These are phyloP conservation scores for Ostrea denselamellosa DNA, from an alignment of 1,140 invertebrate species.

Conservation along the genomic window DNA sequence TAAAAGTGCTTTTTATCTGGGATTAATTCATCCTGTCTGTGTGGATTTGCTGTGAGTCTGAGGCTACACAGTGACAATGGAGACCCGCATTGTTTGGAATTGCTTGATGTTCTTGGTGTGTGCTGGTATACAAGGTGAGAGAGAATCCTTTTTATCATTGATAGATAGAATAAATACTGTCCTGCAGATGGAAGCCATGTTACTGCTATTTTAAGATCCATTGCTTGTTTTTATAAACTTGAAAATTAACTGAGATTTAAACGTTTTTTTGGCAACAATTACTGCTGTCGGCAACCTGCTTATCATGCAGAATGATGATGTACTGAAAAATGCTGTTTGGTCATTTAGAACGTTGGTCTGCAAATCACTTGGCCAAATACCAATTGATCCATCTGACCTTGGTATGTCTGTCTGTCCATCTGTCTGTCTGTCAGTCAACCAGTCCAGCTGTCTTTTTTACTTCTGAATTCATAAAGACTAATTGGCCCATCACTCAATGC, in stretches of 20 bases:
- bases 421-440: too few species aligned
- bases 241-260: constrained; percentile 7
- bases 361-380: too few species aligned
- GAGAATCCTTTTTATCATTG: constrained; percentile 1
- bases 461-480: too few species aligned
- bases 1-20: not conserved
- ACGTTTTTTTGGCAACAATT: not conserved
- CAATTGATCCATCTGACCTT: too few species aligned
- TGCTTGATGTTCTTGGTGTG: not conserved
- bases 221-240: constrained; percentile 3
- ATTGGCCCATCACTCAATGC: too few species aligned
- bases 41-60: not conserved
- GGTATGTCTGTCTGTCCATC: too few species aligned
- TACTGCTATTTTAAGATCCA: not conserved
- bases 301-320: too few species aligned
- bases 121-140: constrained; percentile 10
- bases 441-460: too few species aligned
- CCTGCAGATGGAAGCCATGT: not conserved
- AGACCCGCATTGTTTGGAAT: not conserved
- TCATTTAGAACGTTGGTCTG: too few species aligned
- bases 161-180: not conserved
- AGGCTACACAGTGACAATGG: not conserved
- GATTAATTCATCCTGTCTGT: not conserved
- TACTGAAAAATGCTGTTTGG: too few species aligned
- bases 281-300: not conserved